A percentile compares a stretch with the other conserved stretches of the same genome.
Conservation (phyloP, 2,888 invertebrate species). For the Cremastobaeus sp. region DNA sequence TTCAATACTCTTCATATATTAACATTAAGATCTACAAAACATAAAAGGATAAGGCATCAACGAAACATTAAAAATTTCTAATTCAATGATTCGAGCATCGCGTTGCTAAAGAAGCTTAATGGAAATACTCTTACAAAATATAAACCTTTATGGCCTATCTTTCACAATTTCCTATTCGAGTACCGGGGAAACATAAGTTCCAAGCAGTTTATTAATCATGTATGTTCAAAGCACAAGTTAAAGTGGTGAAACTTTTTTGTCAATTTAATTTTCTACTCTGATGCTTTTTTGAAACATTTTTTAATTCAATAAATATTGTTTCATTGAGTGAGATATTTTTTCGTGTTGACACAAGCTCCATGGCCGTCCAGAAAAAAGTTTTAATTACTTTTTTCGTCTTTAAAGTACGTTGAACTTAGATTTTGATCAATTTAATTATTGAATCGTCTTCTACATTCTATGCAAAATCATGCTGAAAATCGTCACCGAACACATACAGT, state of each 20-base stretch:
- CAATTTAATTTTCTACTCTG: too few species aligned
- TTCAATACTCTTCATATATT: constrained; percentile 22
- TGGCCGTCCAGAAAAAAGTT: constrained; percentile 57
- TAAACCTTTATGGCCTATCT: constrained; percentile 26
- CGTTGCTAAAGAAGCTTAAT: constrained; percentile 40
- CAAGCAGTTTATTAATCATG: too few species aligned
- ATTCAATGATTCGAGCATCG: constrained; percentile 38
- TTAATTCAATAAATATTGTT: too few species aligned
- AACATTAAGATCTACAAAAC: too few species aligned
- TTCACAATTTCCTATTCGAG: constrained; percentile 41
- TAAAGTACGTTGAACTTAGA: constrained; percentile 11
- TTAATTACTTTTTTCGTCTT: constrained; percentile 40
- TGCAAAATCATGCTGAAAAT: constrained; percentile 9
- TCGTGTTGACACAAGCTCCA: constrained; percentile 28
- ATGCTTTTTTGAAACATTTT: too few species aligned
- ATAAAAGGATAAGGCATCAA: too few species aligned
- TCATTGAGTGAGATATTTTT: constrained; percentile 17
- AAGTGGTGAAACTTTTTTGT: too few species aligned
- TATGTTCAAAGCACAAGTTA: too few species aligned
- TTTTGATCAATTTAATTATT: constrained; percentile 2
- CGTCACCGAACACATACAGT: constrained; percentile 22
- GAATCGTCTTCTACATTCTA: constrained; percentile 1
- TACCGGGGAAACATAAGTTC: constrained; percentile 39
- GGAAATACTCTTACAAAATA: constrained; percentile 34
- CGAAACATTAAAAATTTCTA: constrained; percentile 20